Conservation (phyloP, 2,888 invertebrate genomes). For the Rhabditophanes sp. region DNA sequence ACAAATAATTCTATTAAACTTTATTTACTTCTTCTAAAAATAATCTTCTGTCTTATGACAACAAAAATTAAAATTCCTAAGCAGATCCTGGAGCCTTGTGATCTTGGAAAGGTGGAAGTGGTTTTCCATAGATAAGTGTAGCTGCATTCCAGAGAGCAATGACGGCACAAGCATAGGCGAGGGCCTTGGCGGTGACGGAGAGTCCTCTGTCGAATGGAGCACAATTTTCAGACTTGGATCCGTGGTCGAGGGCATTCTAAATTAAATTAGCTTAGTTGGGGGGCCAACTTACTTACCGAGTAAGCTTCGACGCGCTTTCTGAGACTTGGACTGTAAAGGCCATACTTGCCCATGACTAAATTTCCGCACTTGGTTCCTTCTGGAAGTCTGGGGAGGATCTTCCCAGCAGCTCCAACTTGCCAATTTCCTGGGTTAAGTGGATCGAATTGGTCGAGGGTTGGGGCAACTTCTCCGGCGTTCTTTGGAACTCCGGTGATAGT, state of each 20-base stretch:
- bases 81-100: constrained; percentile 26
- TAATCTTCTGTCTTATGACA: background rate
- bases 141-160: constrained; percentile 30
- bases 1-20: no score
- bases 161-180: constrained; percentile 12
- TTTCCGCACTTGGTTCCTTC: constrained; percentile 37
- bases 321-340: constrained; percentile 36
- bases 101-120: constrained; percentile 29
- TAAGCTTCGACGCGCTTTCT: constrained; percentile 29
- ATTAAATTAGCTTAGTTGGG: background rate
- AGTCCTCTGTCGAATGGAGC: constrained; percentile 25
- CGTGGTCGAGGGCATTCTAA: constrained; percentile 33
- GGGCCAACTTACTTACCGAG: constrained; percentile 13
- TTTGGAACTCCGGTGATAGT: constrained; percentile 4
- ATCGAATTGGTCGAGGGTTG: constrained; percentile 39
- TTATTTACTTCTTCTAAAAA: background rate
- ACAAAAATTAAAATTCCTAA: constrained; percentile 5
- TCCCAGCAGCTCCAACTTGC: constrained; percentile 24
- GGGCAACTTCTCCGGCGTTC: constrained; percentile 27
- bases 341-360: constrained; percentile 42
- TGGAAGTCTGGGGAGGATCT: constrained; percentile 40
- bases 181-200: constrained; percentile 22
- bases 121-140: constrained; percentile 25
- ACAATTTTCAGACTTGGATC: constrained; percentile 35
- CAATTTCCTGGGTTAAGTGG: constrained; percentile 40